Percentiles rank a stretch among this genome's conserved stretches.
phyloP scores from a whole-genome alignment of 2,797 vertebrate species.

The Tokudaia tokunoshimensis region DNA sequence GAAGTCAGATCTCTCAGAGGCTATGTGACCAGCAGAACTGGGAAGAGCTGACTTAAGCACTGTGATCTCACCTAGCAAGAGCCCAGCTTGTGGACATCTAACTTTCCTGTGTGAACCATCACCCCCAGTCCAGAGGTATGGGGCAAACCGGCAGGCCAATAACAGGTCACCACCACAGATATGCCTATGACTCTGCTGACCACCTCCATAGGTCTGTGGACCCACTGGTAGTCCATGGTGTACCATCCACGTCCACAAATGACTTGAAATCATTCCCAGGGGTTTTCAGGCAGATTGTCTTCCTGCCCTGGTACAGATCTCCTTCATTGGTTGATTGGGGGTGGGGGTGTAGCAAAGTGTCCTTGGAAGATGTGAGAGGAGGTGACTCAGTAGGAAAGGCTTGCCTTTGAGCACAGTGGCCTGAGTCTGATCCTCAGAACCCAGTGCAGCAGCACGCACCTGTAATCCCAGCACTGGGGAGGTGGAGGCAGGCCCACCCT shows the following conservation, averaged over 20 bases:
- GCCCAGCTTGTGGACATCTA: too few relatives aligned
- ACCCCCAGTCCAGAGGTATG: neutral
- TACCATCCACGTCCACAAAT: rapidly evolving
- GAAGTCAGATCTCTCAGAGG: neutral
- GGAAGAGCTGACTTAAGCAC: neutral
- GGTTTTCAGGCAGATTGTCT: neutral
- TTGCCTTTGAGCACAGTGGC: neutral
- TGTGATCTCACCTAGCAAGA: neutral
- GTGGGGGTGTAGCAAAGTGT: neutral
- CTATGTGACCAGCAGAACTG: neutral
- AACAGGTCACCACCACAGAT: neutral
- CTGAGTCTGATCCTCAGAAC: neutral
- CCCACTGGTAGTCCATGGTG: rapidly evolving
- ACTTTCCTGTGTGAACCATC: neutral
- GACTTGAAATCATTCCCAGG: neutral
- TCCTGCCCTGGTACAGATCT: rapidly evolving
- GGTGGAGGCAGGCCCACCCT: neutral
- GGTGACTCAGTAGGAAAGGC: neutral
- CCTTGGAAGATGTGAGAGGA: neutral
- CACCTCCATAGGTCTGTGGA: neutral
- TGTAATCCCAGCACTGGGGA: neutral
- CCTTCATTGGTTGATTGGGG: rapidly evolving
- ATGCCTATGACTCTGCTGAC: neutral
- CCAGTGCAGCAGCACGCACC: neutral
- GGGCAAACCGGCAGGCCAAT: slow-evolving; percentile 29